Evolutionary conservation across 2,113 vertebrate species (phyloP).

Genomic region (Tetrax tetrax): DNA sequence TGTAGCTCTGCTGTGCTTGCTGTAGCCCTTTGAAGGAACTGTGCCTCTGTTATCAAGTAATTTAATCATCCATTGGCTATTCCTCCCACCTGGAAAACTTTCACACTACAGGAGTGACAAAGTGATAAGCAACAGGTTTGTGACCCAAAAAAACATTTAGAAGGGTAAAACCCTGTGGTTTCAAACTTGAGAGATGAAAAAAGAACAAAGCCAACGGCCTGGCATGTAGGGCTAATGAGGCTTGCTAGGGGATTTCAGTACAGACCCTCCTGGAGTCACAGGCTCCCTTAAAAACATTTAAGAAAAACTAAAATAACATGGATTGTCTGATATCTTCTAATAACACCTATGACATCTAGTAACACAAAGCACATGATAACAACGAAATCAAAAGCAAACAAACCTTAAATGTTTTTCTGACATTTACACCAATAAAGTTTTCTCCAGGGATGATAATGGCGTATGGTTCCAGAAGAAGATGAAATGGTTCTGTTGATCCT

Average conservation of each 20-base stretch:
- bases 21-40: neutral
- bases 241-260: neutral
- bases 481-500: conserved; percentile 82
- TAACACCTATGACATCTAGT: neutral
- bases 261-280: neutral
- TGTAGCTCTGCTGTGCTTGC: neutral
- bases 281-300: neutral
- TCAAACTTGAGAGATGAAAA: neutral
- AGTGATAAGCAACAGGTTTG: neutral
- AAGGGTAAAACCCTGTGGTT: neutral
- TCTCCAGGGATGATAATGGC: conserved; percentile 87
- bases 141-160: neutral
- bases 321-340: neutral
- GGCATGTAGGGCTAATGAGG: neutral
- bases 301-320: neutral
- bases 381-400: neutral
- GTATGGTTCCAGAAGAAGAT: conserved; percentile 87
- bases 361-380: neutral
- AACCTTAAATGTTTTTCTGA: conserved; percentile 87
- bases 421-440: conserved; percentile 76
- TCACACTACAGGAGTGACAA: neutral
- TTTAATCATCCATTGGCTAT: neutral
- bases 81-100: neutral
- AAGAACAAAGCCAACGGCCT: neutral
- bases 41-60: neutral